Evolutionary conservation across 2,888 invertebrate species (phyloP).

Genomic region (Polyploca ridens): DNA sequence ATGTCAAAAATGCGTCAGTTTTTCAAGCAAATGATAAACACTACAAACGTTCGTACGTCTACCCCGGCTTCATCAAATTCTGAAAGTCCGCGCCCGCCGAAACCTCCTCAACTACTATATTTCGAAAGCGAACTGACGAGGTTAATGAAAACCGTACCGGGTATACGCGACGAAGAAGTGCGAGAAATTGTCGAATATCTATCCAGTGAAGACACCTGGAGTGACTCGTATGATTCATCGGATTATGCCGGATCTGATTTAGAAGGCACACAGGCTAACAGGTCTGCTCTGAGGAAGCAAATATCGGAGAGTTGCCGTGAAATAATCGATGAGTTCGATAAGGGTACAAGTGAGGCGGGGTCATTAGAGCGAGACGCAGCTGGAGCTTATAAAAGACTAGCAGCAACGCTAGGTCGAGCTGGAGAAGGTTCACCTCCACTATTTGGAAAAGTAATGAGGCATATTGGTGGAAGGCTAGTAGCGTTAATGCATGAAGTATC

Average conservation of each 20-base stretch:
- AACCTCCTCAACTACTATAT: conserved; percentile 94
- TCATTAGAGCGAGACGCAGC: conserved; percentile 90
- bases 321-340: conserved; percentile 94
- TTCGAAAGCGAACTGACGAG: conserved; percentile 95
- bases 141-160: conserved; percentile 96
- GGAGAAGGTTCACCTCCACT: conserved; percentile 90
- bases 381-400: conserved; percentile 93
- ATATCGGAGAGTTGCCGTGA: conserved; percentile 95
- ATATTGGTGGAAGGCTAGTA: conserved; percentile 93
- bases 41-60: conserved; percentile 81
- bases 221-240: conserved; percentile 96
- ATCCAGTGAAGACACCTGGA: conserved; percentile 97
- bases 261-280: conserved; percentile 87
- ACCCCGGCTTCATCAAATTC: conserved; percentile 84
- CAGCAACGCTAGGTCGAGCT: conserved; percentile 93
- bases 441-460: conserved; percentile 96
- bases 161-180: conserved; percentile 95
- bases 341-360: conserved; percentile 83
- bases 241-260: conserved; percentile 96
- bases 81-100: conserved; percentile 87
- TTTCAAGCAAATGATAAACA: conserved; percentile 95
- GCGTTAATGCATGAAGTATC: conserved; percentile 97
- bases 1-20: conserved; percentile 97
- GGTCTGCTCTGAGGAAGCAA: conserved; percentile 91
- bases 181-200: conserved; percentile 96